phyloP scores from a whole-genome alignment of 2,113 vertebrate genomes.

The Peromyscus leucopus region DNA sequence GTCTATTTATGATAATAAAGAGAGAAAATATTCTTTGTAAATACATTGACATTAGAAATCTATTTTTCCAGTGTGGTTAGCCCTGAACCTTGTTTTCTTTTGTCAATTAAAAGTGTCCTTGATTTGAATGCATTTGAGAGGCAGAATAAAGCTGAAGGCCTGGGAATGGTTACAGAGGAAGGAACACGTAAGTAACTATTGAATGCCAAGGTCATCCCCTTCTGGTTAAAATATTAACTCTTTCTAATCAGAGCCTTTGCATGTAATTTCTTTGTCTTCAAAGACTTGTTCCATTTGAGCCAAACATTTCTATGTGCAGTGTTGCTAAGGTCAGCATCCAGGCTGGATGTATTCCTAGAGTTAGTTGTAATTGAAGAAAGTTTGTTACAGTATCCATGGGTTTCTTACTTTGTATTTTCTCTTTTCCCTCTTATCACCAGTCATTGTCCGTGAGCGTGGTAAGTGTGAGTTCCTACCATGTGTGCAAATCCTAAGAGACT shows the following conservation, averaged over 20 bases:
- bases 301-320: slow-evolving; percentile 63
- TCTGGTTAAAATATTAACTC: slow-evolving; percentile 70
- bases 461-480: slow-evolving; percentile 86
- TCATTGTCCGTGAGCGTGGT: slow-evolving; percentile 99
- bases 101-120: slow-evolving; percentile 91
- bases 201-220: slow-evolving; percentile 68
- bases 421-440: slow-evolving; percentile 91
- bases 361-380: slow-evolving; percentile 69
- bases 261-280: slow-evolving; percentile 62
- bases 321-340: slow-evolving; percentile 54
- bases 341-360: slow-evolving; percentile 60
- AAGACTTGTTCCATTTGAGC: slow-evolving; percentile 30
- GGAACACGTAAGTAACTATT: slow-evolving; percentile 95
- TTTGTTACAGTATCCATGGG: slow-evolving; percentile 85
- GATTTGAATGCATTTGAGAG: slow-evolving; percentile 99
- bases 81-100: slow-evolving; percentile 73
- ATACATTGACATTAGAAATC: slow-evolving; percentile 17
- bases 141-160: slow-evolving; percentile 99
- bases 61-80: not conserved
- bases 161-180: slow-evolving; percentile 99
- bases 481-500: slow-evolving; percentile 82
- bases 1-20: not conserved
- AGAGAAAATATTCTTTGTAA: slow-evolving; percentile 44
- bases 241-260: slow-evolving; percentile 23
- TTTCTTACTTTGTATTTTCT: slow-evolving; percentile 92